Evolutionary conservation across 2,113 vertebrate species (phyloP).

Genomic region (Oxyruncus cristatus): DNA sequence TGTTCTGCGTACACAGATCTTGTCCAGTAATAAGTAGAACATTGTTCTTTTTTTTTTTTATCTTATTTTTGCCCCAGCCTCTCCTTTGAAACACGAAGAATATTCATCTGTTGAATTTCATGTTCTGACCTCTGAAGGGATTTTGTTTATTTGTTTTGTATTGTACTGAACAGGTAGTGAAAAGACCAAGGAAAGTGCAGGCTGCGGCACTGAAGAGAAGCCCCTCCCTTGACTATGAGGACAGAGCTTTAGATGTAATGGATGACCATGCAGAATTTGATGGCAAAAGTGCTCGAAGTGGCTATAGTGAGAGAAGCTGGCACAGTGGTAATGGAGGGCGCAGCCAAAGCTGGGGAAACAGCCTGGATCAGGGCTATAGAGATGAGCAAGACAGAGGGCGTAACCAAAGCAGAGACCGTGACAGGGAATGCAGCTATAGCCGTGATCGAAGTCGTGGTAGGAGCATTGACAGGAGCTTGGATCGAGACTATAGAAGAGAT

Average conservation of each 20-base stretch:
- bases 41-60: not conserved
- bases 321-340: slow-evolving; percentile 74
- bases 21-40: not conserved
- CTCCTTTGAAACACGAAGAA: not conserved
- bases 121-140: not conserved
- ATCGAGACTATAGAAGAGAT: slow-evolving; percentile 73
- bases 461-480: slow-evolving; percentile 78
- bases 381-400: slow-evolving; percentile 70
- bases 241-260: slow-evolving; percentile 79
- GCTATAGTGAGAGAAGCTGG: slow-evolving; percentile 81
- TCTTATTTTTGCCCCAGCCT: not conserved
- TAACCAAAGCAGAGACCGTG: slow-evolving; percentile 41
- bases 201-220: slow-evolving; percentile 71
- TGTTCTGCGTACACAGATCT: not conserved
- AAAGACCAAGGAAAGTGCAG: slow-evolving; percentile 86
- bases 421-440: slow-evolving; percentile 59
- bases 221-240: slow-evolving; percentile 77
- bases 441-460: slow-evolving; percentile 74
- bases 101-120: not conserved
- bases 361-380: slow-evolving; percentile 72
- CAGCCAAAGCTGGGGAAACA: slow-evolving; percentile 80
- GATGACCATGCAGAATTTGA: slow-evolving; percentile 87
- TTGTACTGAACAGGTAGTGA: slow-evolving; percentile 80
- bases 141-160: not conserved
- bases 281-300: slow-evolving; percentile 83